phyloP scores from a whole-genome alignment of 2,797 vertebrate genomes.

The Echiichthys vipera region DNA sequence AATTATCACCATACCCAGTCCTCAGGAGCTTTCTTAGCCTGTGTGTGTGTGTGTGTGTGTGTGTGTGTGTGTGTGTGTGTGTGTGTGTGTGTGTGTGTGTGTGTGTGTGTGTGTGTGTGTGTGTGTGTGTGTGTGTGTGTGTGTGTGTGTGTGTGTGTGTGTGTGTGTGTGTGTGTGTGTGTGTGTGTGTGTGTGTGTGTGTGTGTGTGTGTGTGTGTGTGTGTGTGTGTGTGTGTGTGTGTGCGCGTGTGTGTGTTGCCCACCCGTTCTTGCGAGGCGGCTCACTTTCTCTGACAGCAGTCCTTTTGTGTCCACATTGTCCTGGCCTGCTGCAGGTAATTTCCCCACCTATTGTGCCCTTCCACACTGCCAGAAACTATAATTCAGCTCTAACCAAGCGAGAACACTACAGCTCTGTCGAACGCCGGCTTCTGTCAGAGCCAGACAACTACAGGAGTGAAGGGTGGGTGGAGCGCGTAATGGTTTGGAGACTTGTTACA shows the following conservation, averaged over 20 bases:
- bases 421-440: background rate
- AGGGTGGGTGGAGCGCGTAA: slow-evolving; percentile 27
- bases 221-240: background rate
- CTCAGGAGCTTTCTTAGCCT: background rate
- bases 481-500: slow-evolving; percentile 36
- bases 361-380: slow-evolving; percentile 40
- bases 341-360: slow-evolving; percentile 56
- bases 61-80: background rate
- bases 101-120: background rate
- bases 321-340: slow-evolving; percentile 58
- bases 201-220: slow-evolving; percentile 2
- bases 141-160: slow-evolving; percentile 9
- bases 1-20: slow-evolving; percentile 4
- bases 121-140: background rate
- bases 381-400: slow-evolving; percentile 64
- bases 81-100: no score
- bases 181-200: background rate
- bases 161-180: background rate
- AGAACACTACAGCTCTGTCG: slow-evolving; percentile 38
- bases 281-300: slow-evolving; percentile 48
- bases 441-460: slow-evolving; percentile 37
- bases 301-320: slow-evolving; percentile 61
- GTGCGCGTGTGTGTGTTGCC: background rate
- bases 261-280: background rate
- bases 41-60: slow-evolving; percentile 5